These are phyloP conservation scores for Trypoxylus dichotomus DNA, from an alignment of 1,140 invertebrate species.

Conservation along the genomic window DNA sequence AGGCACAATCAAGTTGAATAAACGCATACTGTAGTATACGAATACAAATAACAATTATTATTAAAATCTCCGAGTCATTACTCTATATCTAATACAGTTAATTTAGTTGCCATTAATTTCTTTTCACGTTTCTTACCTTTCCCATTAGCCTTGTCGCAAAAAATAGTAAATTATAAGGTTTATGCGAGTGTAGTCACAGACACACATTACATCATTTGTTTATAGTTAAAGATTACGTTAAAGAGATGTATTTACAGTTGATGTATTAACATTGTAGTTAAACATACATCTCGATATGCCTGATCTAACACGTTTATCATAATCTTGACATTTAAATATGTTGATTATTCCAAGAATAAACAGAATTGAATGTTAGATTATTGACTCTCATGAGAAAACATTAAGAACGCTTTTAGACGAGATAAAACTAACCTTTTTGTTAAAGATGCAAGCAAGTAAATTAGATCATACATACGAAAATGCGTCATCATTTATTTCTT, in stretches of 20 bases:
- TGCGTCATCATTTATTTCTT: neutral
- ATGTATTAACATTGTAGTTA: no score
- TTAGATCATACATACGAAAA: neutral
- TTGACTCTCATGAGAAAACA: neutral
- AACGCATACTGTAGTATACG: neutral
- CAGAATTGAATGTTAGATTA: neutral
- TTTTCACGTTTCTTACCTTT: no score
- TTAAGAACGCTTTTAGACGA: neutral
- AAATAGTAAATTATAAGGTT: no score
- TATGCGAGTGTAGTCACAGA: no score
- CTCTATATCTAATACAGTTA: no score
- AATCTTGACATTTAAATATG: neutral
- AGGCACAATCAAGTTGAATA: neutral
- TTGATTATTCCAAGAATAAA: neutral
- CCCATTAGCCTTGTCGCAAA: no score
- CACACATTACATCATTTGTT: no score
- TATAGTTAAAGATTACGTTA: no score
- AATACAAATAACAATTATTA: neutral
- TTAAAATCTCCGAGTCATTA: no score
- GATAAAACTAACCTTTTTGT: neutral
- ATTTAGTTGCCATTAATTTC: no score
- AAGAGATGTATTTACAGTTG: no score
- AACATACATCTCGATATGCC: neutral
- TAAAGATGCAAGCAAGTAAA: neutral
- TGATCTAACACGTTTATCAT: neutral